These are phyloP conservation scores for Pollenia labialis DNA, from an alignment of 2,888 invertebrate species.

Conservation along the genomic window DNA sequence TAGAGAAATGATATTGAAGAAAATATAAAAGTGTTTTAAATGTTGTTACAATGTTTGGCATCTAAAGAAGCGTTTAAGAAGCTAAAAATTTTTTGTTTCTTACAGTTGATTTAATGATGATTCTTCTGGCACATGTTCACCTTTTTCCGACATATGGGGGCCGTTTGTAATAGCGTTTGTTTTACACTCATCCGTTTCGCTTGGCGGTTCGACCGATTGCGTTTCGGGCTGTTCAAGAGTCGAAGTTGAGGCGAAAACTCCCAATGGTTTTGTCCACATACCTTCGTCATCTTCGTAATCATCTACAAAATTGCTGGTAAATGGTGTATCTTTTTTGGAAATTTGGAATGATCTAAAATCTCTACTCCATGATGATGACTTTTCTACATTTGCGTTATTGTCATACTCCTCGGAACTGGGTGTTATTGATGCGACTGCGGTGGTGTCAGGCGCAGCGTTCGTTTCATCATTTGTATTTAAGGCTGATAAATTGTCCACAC, in stretches of 20 bases:
- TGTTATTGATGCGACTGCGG: constrained; percentile 6
- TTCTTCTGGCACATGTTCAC: constrained; percentile 48
- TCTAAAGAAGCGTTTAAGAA: constrained; percentile 43
- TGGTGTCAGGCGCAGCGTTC: background rate
- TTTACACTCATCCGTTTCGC: constrained; percentile 57
- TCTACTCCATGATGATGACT: constrained; percentile 72
- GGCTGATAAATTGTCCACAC: constrained; percentile 75
- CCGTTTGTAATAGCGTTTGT: constrained; percentile 76
- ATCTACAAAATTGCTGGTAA: constrained; percentile 77
- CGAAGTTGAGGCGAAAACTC: constrained; percentile 69
- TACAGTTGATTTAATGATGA: constrained; percentile 64
- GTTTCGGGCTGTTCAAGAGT: constrained; percentile 18
- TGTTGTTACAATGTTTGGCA: constrained; percentile 62
- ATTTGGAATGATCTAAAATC: constrained; percentile 58
- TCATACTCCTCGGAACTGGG: constrained; percentile 79
- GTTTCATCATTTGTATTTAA: constrained; percentile 2
- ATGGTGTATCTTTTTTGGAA: constrained; percentile 44
- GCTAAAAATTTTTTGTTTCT: constrained; percentile 51
- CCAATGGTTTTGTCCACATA: constrained; percentile 82
- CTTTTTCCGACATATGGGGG: constrained; percentile 73
- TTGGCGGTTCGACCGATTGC: constrained; percentile 12
- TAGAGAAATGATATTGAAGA: background rate
- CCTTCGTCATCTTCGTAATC: constrained; percentile 81
- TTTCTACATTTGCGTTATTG: constrained; percentile 82
- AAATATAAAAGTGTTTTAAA: background rate